Conservation (phyloP, 2,113 vertebrate genomes). For the Perognathus longimembris region DNA sequence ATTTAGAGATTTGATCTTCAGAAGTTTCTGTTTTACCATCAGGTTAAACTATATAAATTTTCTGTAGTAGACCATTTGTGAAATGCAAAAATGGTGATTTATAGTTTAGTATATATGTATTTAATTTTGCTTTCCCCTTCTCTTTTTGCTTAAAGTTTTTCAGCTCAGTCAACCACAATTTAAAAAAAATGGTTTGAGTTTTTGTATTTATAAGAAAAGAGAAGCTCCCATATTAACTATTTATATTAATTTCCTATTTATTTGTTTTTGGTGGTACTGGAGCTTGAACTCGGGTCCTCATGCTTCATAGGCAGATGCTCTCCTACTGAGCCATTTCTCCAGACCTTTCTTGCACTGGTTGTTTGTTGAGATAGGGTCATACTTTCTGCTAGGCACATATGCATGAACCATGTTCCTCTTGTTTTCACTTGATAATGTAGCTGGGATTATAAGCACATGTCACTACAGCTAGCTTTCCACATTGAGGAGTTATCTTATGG, state of each 20-base stretch:
- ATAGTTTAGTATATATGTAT: neutral
- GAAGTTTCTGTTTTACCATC: neutral
- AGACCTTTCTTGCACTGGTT: no score
- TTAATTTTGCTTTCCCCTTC: neutral
- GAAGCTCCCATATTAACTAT: conserved; percentile 18
- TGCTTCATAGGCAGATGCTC: no score
- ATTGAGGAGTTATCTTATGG: no score
- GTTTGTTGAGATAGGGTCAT: no score
- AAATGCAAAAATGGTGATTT: neutral
- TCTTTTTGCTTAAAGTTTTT: neutral
- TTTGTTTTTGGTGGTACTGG: no score
- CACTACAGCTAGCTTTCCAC: no score
- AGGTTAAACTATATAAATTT: neutral
- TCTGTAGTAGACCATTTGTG: neutral
- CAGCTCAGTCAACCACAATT: neutral
- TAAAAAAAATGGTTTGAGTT: conserved; percentile 31
- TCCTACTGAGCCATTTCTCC: no score
- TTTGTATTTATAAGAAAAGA: neutral
- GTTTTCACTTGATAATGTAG: no score
- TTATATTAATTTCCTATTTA: neutral
- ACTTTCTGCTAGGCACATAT: no score
- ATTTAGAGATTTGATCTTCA: neutral
- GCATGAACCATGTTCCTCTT: no score
- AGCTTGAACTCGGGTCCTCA: no score
- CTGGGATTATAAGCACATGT: no score